A percentile compares a stretch with the other conserved stretches of the same genome.
Evolutionary conservation across 2,888 invertebrate genomes (phyloP).

Genomic region (Troides aeacus): DNA sequence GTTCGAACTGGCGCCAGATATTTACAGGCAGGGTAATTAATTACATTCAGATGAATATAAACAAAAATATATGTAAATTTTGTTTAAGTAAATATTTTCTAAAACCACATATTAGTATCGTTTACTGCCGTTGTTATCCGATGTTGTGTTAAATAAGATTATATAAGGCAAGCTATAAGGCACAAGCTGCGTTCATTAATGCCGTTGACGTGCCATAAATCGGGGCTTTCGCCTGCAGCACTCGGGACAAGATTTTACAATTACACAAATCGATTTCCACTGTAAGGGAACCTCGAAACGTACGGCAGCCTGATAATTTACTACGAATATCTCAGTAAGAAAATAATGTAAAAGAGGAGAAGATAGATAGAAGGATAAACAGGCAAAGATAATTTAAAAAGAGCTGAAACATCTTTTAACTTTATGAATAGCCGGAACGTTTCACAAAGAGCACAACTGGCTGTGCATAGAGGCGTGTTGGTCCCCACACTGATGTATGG

Average conservation of each 20-base stretch:
- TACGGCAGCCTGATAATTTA: background rate
- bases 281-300: background rate
- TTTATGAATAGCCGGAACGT: too few species aligned
- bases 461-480: too few species aligned
- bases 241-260: slow-evolving; percentile 12
- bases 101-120: background rate
- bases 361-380: background rate
- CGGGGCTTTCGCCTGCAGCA: slow-evolving; percentile 9
- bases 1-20: too few species aligned
- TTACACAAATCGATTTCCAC: slow-evolving; percentile 21
- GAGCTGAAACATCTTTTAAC: too few species aligned
- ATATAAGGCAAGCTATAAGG: background rate
- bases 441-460: too few species aligned
- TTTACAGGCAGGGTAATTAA: too few species aligned
- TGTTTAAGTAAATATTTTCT: background rate
- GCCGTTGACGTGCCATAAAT: slow-evolving; percentile 9
- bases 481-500: too few species aligned
- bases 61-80: too few species aligned
- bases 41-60: too few species aligned
- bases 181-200: slow-evolving; percentile 9
- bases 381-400: background rate
- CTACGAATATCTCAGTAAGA: background rate
- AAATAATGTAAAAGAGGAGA: background rate
- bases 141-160: background rate
- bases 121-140: background rate